Percentiles rank a stretch among this genome's conserved stretches.
Conservation (phyloP, 1,140 invertebrate species). For the Leptonema lineaticorne region DNA sequence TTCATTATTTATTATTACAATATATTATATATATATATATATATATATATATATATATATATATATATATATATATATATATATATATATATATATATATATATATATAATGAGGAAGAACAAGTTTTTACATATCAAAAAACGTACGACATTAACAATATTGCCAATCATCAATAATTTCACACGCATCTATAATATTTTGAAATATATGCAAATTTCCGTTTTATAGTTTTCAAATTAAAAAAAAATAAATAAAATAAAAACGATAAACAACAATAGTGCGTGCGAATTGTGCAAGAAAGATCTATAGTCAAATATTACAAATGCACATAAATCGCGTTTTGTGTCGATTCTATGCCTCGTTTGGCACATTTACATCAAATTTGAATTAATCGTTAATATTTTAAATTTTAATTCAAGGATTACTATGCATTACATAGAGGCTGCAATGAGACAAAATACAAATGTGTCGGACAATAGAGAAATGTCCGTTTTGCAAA, state of each 20-base stretch:
- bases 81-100: background rate
- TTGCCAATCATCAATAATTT: no score
- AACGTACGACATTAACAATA: no score
- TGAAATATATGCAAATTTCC: no score
- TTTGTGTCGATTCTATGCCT: background rate
- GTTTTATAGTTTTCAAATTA: no score
- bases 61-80: background rate
- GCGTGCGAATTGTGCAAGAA: no score
- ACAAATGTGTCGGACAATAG: slow-evolving; percentile 48
- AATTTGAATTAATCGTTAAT: background rate
- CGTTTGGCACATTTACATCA: background rate
- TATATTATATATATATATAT: background rate
- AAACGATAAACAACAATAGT: no score
- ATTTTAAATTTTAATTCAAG: slow-evolving; percentile 46
- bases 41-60: background rate
- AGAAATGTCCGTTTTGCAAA: slow-evolving; percentile 53
- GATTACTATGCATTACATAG: slow-evolving; percentile 64
- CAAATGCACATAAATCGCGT: background rate
- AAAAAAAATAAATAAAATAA: no score
- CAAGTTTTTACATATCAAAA: no score
- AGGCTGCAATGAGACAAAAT: slow-evolving; percentile 55
- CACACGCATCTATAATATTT: no score
- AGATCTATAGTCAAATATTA: no score
- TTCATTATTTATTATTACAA: no score
- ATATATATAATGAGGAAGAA: background rate